Evolutionary conservation across 2,113 vertebrate genomes (phyloP), one percentile per base, ranked within the genome.

Genomic region (Dolichotis patagonum): DNA sequence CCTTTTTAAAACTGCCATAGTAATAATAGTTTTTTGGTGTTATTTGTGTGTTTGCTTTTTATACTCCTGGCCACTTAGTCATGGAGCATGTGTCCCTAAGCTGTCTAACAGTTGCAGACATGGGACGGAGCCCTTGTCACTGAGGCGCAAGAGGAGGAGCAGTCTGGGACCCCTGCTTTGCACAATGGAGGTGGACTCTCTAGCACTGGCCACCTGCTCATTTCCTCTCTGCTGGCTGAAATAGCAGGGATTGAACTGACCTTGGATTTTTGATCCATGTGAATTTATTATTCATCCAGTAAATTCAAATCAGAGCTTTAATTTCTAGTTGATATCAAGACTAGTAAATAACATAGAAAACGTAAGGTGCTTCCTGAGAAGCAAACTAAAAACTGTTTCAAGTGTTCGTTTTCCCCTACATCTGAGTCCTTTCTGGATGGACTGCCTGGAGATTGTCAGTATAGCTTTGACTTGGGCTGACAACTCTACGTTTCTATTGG

Each of bases 361-460:
- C 13, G 46, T 56, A 83, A 82, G 8, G 3, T 4, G 0, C 7
- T 30, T 46, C 14, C 14, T 14, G 62, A 56, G 38, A 80, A 87
- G 19, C 12, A 95, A 82, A 94, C 58, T 77, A 2, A 91, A 46
- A 96, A 94, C 11, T 46, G 4, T 22, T 90, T 92, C n/a, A 62
- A 54, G 17, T 80, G 63, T 22, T 2, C n/a, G 1, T 30, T 90
- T 95, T 80, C 35, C 41, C 86, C 49, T 52, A 83, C 77, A 85
- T 88, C 22, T 67, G 20, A 73, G 43, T 78, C 43, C 10, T 60
- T 58, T 81, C n/a, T 24, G 0, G 17, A 35, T 2, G 14, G 67
- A 8, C 73, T 58, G 14, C 67, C 10, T 28, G 71, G 30, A 35
- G 32, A 67, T 71, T 85, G 54, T 0, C 8, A 56, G 62, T 17